These are phyloP conservation scores for Actenoides hombroni DNA, from an alignment of 2,113 vertebrate species.

Conservation along the genomic window DNA sequence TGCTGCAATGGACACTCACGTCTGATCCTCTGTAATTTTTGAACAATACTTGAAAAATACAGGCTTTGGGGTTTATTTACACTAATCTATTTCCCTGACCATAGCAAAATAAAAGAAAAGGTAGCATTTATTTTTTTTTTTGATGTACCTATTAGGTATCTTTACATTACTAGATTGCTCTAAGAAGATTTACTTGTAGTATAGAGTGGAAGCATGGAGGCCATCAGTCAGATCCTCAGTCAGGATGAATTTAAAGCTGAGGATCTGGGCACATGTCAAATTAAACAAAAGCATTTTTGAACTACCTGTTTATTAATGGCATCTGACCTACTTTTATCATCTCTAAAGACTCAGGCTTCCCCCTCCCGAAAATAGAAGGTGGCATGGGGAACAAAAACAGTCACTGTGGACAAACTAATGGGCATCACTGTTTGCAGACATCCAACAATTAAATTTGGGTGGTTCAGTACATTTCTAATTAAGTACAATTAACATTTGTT, in stretches of 20 bases:
- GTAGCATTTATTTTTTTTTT: not conserved
- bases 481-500: conserved; percentile 65
- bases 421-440: conserved; percentile 11
- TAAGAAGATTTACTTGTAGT: not conserved
- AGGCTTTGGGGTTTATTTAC: not conserved
- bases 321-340: conserved; percentile 39
- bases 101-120: not conserved
- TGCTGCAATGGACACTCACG: not conserved
- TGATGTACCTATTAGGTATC: not conserved
- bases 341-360: conserved; percentile 4
- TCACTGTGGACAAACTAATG: conserved; percentile 23
- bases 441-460: conserved; percentile 64
- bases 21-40: not conserved
- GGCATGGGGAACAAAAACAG: conserved; percentile 41
- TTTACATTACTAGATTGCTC: not conserved
- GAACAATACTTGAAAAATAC: not conserved
- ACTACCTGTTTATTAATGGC: conserved; percentile 37
- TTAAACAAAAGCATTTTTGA: conserved; percentile 42
- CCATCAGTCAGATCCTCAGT: not conserved
- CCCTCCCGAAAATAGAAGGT: conserved; percentile 25
- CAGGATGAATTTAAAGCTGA: not conserved
- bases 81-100: not conserved
- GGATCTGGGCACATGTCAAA: conserved; percentile 2
- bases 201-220: not conserved
- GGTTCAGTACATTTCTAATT: conserved; percentile 69